Percentiles rank a stretch among this genome's conserved stretches.
Conservation (phyloP, 23 tunicate species). For the Oikopleura vanhoeffeni region DNA sequence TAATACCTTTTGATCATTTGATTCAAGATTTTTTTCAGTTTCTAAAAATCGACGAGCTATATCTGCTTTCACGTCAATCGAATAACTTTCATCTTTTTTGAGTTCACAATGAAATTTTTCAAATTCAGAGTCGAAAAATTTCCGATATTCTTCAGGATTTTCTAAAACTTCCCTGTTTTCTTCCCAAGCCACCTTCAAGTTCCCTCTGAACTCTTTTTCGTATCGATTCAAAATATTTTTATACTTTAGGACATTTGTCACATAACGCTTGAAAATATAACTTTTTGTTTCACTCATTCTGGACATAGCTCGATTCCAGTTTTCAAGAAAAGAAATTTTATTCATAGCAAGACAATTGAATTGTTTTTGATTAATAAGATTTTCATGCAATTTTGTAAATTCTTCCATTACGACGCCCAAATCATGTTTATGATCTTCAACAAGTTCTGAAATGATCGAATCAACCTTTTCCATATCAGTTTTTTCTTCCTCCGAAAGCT, state of each 20-base stretch:
- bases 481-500: not conserved
- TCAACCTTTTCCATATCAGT: not conserved
- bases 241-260: not conserved
- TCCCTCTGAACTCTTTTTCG: not conserved
- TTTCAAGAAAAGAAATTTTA: not conserved
- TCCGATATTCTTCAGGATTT: not conserved
- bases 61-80: not conserved
- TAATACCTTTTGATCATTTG: too few relatives aligned
- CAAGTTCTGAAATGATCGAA: not conserved
- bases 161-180: not conserved
- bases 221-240: not conserved
- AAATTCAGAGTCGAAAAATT: not conserved
- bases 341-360: not conserved
- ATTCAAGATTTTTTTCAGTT: too few relatives aligned
- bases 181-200: not conserved
- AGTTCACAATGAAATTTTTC: not conserved
- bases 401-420: not conserved
- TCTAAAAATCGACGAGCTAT: too few relatives aligned
- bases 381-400: not conserved
- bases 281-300: not conserved
- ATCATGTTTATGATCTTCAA: not conserved
- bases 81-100: not conserved
- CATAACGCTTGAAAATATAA: not conserved
- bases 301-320: not conserved
- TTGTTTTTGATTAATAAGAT: not conserved